A percentile compares a stretch with the other conserved stretches of the same genome.
Conservation (phyloP, 2,113 vertebrate species). For the Scomber colias region DNA sequence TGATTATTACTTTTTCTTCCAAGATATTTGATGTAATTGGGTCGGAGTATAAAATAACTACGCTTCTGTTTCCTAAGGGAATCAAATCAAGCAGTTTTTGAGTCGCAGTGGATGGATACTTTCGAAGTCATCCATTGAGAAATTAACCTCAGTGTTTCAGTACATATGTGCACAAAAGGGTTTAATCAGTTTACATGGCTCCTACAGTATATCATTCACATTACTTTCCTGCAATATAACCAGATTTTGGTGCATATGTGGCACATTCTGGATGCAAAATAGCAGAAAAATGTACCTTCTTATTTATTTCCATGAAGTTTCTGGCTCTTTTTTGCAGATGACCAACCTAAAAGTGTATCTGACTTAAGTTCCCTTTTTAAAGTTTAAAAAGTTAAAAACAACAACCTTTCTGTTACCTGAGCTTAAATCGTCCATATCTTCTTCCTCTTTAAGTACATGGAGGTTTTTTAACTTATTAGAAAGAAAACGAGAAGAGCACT, state of each 20-base stretch:
- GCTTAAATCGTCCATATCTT: slow-evolving; percentile 28
- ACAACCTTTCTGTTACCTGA: neutral
- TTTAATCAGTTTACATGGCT: neutral
- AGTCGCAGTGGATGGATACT: too few species aligned
- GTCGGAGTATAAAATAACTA: too few species aligned
- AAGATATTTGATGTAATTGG: too few species aligned
- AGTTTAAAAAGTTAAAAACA: neutral
- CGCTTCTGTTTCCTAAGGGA: too few species aligned
- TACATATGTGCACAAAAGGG: too few species aligned
- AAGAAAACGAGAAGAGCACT: neutral
- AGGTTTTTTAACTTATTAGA: slow-evolving; percentile 16
- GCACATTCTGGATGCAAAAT: neutral
- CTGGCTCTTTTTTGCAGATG: slow-evolving; percentile 41
- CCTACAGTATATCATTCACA: neutral
- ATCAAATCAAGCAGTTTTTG: too few species aligned
- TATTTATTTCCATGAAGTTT: neutral
- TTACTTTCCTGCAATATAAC: neutral
- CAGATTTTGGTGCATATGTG: too few species aligned
- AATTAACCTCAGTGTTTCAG: too few species aligned
- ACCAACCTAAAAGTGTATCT: slow-evolving; percentile 35
- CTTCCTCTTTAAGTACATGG: slow-evolving; percentile 8
- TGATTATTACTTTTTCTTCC: too few species aligned
- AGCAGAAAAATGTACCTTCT: neutral
- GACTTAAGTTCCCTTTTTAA: slow-evolving; percentile 19
- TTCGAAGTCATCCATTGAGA: too few species aligned